phyloP scores from a whole-genome alignment of 1,140 invertebrate species.

The Daktulosphaira vitifoliae region DNA sequence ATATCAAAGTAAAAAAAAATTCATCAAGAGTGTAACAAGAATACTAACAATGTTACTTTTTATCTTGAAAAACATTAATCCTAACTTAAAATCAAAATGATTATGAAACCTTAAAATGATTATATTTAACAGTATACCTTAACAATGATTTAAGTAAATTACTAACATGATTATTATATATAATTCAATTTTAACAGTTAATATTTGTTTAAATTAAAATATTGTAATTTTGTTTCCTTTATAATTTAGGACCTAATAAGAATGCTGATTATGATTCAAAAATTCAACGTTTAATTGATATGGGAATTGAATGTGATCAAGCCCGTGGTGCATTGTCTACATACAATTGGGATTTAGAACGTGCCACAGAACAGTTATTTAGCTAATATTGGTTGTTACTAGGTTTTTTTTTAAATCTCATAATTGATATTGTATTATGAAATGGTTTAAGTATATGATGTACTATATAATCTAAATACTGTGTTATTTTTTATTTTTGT shows the following conservation, averaged over 20 bases:
- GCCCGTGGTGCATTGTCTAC: conserved; percentile 76
- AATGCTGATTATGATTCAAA: conserved; percentile 71
- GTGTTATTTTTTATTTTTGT: conserved; percentile 21
- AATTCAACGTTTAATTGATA: conserved; percentile 70
- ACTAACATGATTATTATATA: too few relatives aligned
- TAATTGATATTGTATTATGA: neutral
- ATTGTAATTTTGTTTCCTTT: conserved; percentile 38
- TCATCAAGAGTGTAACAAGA: too few relatives aligned
- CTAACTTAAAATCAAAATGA: too few relatives aligned
- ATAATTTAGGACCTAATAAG: conserved; percentile 57
- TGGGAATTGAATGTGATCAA: conserved; percentile 77
- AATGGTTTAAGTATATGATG: neutral
- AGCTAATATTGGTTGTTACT: conserved; percentile 54
- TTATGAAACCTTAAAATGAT: too few relatives aligned
- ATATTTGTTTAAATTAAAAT: neutral
- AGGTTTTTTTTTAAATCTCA: conserved; percentile 7
- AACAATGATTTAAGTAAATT: too few relatives aligned
- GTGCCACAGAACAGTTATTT: conserved; percentile 79
- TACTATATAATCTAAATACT: conserved; percentile 7
- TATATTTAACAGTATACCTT: too few relatives aligned
- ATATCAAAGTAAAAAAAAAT: too few relatives aligned
- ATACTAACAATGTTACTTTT: too few relatives aligned
- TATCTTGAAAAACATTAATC: too few relatives aligned
- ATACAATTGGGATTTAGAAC: conserved; percentile 80
- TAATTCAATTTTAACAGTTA: too few relatives aligned